phyloP scores from a whole-genome alignment of 2,113 vertebrate species.

The Andinoacara biseriatus region DNA sequence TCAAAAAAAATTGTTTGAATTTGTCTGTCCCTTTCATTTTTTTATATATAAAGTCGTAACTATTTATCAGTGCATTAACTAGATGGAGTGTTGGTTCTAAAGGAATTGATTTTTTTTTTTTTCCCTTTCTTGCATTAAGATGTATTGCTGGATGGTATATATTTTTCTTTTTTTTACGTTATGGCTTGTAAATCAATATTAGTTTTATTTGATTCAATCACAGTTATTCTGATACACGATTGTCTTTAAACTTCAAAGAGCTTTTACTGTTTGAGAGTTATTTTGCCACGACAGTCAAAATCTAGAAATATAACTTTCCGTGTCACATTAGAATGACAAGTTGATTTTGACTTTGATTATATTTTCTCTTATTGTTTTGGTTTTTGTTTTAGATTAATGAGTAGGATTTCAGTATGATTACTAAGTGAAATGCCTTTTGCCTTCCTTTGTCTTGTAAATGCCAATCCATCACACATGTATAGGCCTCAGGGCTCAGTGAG shows the following conservation, averaged over 20 bases:
- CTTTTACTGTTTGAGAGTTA: constrained; percentile 58
- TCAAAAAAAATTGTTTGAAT: constrained; percentile 66
- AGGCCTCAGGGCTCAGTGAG: constrained; percentile 34
- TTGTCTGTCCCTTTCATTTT: constrained; percentile 74
- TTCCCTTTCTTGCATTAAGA: constrained; percentile 65
- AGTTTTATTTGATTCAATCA: constrained; percentile 70
- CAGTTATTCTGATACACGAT: constrained; percentile 67
- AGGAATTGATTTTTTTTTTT: constrained; percentile 52
- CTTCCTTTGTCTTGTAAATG: constrained; percentile 53
- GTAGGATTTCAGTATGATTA: constrained; percentile 46
- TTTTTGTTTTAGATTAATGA: constrained; percentile 20
- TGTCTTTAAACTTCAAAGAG: constrained; percentile 57
- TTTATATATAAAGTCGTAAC: constrained; percentile 78
- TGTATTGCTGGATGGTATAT: constrained; percentile 76
- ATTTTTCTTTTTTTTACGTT: constrained; percentile 59
- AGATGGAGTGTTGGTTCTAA: constrained; percentile 72
- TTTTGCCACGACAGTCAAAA: constrained; percentile 62
- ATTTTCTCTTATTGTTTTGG: constrained; percentile 20
- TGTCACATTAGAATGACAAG: constrained; percentile 51
- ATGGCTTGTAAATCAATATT: constrained; percentile 66
- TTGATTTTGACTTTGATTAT: constrained; percentile 44
- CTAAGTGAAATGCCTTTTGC: constrained; percentile 62
- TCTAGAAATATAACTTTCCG: constrained; percentile 58
- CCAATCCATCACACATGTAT: constrained; percentile 56
- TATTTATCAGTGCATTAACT: constrained; percentile 81